Evolutionary conservation across 2,888 invertebrate species (phyloP).

Genomic region (Synanthedon formicaeformis): DNA sequence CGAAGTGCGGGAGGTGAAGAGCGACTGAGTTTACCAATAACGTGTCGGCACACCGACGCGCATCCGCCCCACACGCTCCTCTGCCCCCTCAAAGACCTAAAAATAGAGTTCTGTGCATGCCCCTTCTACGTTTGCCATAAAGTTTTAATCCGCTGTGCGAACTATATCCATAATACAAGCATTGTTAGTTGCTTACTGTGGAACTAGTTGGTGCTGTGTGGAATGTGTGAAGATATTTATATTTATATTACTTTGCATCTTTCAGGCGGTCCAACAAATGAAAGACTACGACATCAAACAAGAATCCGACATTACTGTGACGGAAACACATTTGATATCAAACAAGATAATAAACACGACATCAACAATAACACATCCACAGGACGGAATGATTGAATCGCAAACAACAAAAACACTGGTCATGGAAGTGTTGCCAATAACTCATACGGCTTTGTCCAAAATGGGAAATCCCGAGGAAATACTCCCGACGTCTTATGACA

Average conservation of each 20-base stretch:
- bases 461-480: constrained; percentile 48
- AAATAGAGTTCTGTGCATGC: no score
- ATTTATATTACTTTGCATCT: background rate
- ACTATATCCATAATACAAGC: no score
- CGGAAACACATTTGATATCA: constrained; percentile 53
- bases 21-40: no score
- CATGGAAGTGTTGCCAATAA: constrained; percentile 50
- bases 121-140: no score
- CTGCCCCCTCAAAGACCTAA: no score
- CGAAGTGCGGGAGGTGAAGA: no score
- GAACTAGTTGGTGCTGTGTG: no score
- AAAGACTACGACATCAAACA: constrained; percentile 30
- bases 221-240: no score
- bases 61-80: no score
- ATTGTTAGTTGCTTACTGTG: no score
- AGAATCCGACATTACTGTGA: constrained; percentile 38
- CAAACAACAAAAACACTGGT: constrained; percentile 48
- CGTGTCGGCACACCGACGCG: no score
- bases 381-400: constrained; percentile 39
- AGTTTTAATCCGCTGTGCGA: no score
- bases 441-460: constrained; percentile 17
- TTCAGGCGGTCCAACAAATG: constrained; percentile 19
- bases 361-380: constrained; percentile 40
- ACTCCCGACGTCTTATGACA: constrained; percentile 28
- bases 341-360: constrained; percentile 51